These are phyloP conservation scores for Platanista minor DNA, from an alignment of 2,113 vertebrate species.

Conservation along the genomic window DNA sequence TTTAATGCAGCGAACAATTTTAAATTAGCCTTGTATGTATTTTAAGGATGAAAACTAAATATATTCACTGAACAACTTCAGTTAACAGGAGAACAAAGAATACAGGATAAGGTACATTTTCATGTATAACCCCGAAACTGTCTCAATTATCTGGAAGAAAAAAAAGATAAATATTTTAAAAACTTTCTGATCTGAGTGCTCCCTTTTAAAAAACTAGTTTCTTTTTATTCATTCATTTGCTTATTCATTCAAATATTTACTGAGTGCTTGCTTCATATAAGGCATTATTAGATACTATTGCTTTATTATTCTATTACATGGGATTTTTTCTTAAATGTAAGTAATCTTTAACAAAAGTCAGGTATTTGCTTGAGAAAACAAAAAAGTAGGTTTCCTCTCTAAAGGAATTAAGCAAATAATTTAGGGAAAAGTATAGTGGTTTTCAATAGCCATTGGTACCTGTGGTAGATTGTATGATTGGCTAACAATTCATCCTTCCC, in stretches of 20 bases:
- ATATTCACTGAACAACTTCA: neutral
- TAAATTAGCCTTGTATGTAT: neutral
- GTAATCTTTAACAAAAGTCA: slow-evolving; percentile 8
- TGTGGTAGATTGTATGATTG: neutral
- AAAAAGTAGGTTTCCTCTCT: neutral
- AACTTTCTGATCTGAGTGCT: neutral
- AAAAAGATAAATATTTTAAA: neutral
- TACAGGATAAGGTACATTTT: neutral
- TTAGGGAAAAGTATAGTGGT: neutral
- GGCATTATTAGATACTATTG: neutral
- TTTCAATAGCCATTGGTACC: neutral
- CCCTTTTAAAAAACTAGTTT: neutral
- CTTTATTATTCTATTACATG: neutral
- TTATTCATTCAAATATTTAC: neutral
- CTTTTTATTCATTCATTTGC: neutral
- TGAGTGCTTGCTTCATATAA: neutral
- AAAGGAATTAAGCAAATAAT: neutral
- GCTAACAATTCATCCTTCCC: neutral
- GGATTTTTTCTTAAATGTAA: neutral
- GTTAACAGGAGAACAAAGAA: neutral
- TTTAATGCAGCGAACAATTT: slow-evolving; percentile 19
- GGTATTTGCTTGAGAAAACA: neutral
- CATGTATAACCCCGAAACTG: neutral
- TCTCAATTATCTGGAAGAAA: neutral
- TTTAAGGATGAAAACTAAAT: slow-evolving; percentile 3